Base-by-base conservation (phyloP, 2,797 vertebrate species). In the Leptatherina wallacei region DNA sequence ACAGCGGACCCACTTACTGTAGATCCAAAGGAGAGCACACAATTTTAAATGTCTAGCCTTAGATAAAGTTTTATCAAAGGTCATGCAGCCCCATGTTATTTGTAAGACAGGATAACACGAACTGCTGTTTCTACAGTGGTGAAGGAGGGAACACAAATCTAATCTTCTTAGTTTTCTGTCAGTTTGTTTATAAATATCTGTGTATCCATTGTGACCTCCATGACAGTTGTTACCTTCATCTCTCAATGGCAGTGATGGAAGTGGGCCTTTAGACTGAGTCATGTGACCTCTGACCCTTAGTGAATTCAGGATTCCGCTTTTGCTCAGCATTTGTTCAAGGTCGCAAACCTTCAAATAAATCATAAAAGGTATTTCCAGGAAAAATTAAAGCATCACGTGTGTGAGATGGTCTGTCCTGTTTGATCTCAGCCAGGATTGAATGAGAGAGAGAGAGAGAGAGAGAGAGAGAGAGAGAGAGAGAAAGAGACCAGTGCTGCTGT, bases 351-450 rank as follows among this genome's bases (percentile, higher is more conserved):
- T 33, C 2, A 51, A 49, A 32, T 62, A 24, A 61, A 51, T 71
- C 42, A 36, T 12, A 2, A 59, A 16, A 38, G 22, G 24, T 32
- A 9, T 35, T 64, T 1, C 38, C 20, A 60, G 35, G 62, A 57
- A 51, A 20, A 33, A 73, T 63, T 24, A 61, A 27, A 16, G 11
- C 33, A 29, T 57, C 0, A 35, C 42, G 9, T 33, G 29, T 60
- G 36, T 14, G 51, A 77, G 38, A 18, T 36, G 29, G 2, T 62
- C 32, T 10, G 32, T 67, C 57, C 57, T 51, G 47, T 84, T 80
- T 57, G 42, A 82, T 77, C 60, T 30, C 63, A 73, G 56, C 20
- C 30, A 69, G 68, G 56, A 67, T 32, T 68, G 27, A 73, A 73
- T 44, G 32, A 72, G 18, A 8, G 33, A 55, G 2, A 20, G 18